Percentiles rank a stretch among this genome's conserved stretches.
These are phyloP conservation scores for Rhinichthys osculus DNA, from an alignment of 2,797 vertebrate genomes.

Conservation along the genomic window DNA sequence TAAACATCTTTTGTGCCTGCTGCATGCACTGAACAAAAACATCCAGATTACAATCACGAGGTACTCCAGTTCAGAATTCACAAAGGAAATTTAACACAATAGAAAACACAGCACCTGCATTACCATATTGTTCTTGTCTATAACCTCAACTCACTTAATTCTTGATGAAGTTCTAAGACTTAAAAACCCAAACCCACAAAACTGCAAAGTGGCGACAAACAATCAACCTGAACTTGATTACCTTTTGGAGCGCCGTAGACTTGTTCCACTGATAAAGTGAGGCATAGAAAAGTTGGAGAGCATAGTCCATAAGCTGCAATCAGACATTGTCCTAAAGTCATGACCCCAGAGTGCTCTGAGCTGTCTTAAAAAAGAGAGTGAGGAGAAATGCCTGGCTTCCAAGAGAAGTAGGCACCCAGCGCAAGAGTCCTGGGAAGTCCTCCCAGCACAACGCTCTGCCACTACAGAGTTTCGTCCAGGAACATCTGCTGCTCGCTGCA, in stretches of 20 bases:
- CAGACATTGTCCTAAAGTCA: conserved; percentile 82
- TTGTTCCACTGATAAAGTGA: conserved; percentile 85
- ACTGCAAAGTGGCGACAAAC: not conserved
- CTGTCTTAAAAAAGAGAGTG: conserved; percentile 63
- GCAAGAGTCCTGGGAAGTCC: conserved; percentile 55
- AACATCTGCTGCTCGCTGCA: conserved; percentile 76
- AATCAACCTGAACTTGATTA: conserved; percentile 65
- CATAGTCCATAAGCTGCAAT: conserved; percentile 87
- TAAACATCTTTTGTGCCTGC: conserved; percentile 61
- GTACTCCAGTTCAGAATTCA: conserved; percentile 52
- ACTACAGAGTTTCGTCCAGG: conserved; percentile 68
- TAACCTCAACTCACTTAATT: conserved; percentile 46
- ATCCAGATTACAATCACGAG: conserved; percentile 64
- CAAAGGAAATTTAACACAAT: conserved; percentile 60
- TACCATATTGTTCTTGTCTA: conserved; percentile 54
- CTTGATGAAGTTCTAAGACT: conserved; percentile 3
- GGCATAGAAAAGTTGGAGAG: conserved; percentile 92
- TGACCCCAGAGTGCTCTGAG: conserved; percentile 60
- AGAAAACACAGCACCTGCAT: conserved; percentile 62
- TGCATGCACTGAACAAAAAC: conserved; percentile 55
- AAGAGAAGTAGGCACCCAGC: conserved; percentile 49
- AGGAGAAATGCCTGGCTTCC: conserved; percentile 58
- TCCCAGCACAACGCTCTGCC: conserved; percentile 57
- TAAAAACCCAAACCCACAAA: conserved; percentile 6
- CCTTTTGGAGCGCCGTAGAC: conserved; percentile 94